phyloP scores from a whole-genome alignment of 1,140 invertebrate genomes.

The Sarcophaga bullata region DNA sequence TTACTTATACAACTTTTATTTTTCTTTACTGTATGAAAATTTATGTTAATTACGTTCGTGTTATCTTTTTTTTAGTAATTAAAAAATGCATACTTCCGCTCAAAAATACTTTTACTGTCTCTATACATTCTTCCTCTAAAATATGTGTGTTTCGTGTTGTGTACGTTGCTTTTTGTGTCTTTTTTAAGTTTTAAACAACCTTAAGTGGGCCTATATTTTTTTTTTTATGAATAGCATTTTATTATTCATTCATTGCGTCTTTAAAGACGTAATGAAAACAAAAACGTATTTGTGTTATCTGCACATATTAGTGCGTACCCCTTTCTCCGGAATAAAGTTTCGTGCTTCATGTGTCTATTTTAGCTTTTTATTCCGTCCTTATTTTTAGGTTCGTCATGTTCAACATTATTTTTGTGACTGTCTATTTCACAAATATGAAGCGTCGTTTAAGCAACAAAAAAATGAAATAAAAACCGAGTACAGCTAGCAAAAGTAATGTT shows the following conservation, averaged over 20 bases:
- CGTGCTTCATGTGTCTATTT: not conserved
- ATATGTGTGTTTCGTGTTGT: not conserved
- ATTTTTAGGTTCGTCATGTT: not conserved
- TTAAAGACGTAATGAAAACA: not conserved
- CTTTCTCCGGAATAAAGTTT: not conserved
- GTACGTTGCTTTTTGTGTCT: not conserved
- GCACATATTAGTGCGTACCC: not conserved
- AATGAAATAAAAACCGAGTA: not conserved
- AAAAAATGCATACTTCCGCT: not conserved
- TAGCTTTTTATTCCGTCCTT: not conserved
- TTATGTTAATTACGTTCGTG: not conserved
- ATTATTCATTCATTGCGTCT: slow-evolving; percentile 24
- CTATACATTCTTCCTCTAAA: not conserved
- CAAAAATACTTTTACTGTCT: not conserved
- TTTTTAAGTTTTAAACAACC: slow-evolving; percentile 11
- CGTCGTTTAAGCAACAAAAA: not conserved
- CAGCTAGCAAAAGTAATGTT: not conserved
- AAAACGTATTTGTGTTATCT: not conserved
- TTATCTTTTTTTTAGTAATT: not conserved
- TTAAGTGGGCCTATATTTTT: slow-evolving; percentile 25
- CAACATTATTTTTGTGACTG: not conserved
- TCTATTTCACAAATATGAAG: not conserved
- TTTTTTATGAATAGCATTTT: not conserved
- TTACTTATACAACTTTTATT: too few species aligned
- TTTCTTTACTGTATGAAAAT: not conserved